Evolutionary conservation across 1,140 invertebrate species (phyloP), one percentile per base, ranked within the genome.

Genomic region (Pemphigus obesinymphae): DNA sequence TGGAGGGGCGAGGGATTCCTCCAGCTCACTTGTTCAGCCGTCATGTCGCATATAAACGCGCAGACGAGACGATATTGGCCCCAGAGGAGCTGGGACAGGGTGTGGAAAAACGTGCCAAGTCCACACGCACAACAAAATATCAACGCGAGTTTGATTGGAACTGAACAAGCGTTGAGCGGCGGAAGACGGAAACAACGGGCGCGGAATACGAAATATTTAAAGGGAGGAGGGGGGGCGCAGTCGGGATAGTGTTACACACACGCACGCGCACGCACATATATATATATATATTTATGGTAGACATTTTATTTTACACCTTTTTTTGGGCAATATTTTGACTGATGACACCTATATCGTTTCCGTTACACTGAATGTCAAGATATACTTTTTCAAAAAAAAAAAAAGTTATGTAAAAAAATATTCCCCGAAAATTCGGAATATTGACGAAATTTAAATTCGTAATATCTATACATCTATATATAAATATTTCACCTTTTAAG

Each of bases 181-280:
- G 31, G 23, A 26, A 34, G 37, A 40, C 31, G 48, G 73, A 78
- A 58, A 78, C n/a, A 50, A 80, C 76, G 37, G 23, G 37, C 37
- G 29, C 17, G 40, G 76, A 80, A 80, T 80, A 80, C 76, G 37
- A 63, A 80, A 80, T 63, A 58, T 45, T 45, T 68, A 37, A 37
- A 26, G n/a, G 37, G 5, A 11, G 43, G 10, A 13, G 10, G 43
- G 10, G 43, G 10, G 43, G 10, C 4, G 37, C 66, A 26, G 43
- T 23, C 37, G 66, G 31, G 31, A 23, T n/a, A 68, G 37, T 43
- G 37, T 20, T 43, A 15, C 7, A 55, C 23, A 7, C 23, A 55
- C 3, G 6, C 7, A 26, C 17, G 0, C 23, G 20, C 58, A 5
- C 43, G 43, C 20, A 40, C 43, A 68, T 23, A 13, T 40, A 43